Evolutionary conservation across 2,888 invertebrate species (phyloP), one percentile per base, ranked within the genome.

Genomic region (Euclidia mi): DNA sequence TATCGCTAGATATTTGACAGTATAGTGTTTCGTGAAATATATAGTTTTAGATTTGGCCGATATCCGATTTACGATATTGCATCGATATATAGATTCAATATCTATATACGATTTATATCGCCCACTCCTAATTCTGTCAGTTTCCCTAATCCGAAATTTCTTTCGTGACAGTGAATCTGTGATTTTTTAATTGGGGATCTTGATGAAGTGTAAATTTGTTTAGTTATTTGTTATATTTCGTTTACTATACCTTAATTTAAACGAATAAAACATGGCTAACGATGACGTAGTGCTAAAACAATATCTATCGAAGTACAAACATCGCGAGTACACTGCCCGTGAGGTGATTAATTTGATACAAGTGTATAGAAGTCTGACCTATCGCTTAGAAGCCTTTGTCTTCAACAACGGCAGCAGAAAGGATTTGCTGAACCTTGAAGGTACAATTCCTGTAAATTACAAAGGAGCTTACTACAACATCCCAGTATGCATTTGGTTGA

Each of bases 401-500:
- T 99, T 98, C 87, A 98, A 98, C 85, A 98, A 98, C 95, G 99
- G 99, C 35, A 95, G 95, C 0, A 94, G 95, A 37, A 97, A 97
- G 88, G 97, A 98, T 52, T 93, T 99, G 66, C 95, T 98, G 32
- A 97, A 97, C 86, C 94, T 99, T 47, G 96, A 96, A 82, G 99
- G 99, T 48, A 99, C 99, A 4, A 98, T 99, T 79, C 99, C 99
- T 37, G 98, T 99, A 0, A 95, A 95, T 48, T 99, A 97, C 85
- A 98, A 98, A 96, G 98, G 98, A 92, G 94, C 95, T 56, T 96
- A 95, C 40, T 99, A 99, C 92, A 98, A 99, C 92, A 99, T 99
- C 88, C 99, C 99, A 10, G 96, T 99, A 34, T 97, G 98, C 84
- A 97, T 99, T 79, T 99, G 98, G 98, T 87, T 99, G 44, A 97